Conservation (phyloP, 2,113 vertebrate genomes). For the Calonectris borealis region DNA sequence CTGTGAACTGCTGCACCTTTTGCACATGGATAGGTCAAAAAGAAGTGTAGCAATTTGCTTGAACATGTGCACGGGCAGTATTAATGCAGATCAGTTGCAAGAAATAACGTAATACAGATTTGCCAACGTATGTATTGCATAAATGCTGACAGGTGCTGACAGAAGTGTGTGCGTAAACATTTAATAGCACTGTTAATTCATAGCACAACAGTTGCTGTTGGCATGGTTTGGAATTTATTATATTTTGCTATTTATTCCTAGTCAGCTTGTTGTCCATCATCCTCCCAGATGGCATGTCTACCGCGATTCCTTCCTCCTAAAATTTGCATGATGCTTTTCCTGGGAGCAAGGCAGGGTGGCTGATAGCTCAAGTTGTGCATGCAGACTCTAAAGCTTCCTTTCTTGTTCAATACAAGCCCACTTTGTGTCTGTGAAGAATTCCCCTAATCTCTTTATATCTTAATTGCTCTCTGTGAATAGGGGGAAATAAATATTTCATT, state of each 20-base stretch:
- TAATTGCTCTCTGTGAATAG: conserved; percentile 38
- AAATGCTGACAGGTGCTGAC: conserved; percentile 70
- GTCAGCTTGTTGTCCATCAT: conserved; percentile 63
- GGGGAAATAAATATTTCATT: conserved; percentile 51
- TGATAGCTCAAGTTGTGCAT: conserved; percentile 12
- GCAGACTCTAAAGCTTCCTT: conserved; percentile 23
- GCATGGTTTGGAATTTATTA: conserved; percentile 63
- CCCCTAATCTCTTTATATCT: conserved; percentile 42
- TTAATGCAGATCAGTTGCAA: conserved; percentile 66
- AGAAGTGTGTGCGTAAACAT: conserved; percentile 67
- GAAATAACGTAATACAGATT: conserved; percentile 68
- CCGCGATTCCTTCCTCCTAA: conserved; percentile 37
- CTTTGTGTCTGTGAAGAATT: conserved; percentile 15
- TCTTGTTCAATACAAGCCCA: conserved; percentile 31
- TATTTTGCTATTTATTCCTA: conserved; percentile 63
- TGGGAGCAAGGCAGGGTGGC: conserved; percentile 7
- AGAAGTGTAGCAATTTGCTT: conserved; percentile 66
- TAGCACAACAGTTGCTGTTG: conserved; percentile 67
- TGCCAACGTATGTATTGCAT: conserved; percentile 70
- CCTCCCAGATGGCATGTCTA: conserved; percentile 56
- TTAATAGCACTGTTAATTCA: conserved; percentile 71
- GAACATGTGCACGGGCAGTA: conserved; percentile 59
- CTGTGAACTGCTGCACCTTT: conserved; percentile 61
- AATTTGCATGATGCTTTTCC: conserved; percentile 39
- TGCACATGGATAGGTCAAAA: conserved; percentile 59